These are phyloP conservation scores for Calephelis perditalis DNA, from an alignment of 2,888 invertebrate species.

Conservation along the genomic window DNA sequence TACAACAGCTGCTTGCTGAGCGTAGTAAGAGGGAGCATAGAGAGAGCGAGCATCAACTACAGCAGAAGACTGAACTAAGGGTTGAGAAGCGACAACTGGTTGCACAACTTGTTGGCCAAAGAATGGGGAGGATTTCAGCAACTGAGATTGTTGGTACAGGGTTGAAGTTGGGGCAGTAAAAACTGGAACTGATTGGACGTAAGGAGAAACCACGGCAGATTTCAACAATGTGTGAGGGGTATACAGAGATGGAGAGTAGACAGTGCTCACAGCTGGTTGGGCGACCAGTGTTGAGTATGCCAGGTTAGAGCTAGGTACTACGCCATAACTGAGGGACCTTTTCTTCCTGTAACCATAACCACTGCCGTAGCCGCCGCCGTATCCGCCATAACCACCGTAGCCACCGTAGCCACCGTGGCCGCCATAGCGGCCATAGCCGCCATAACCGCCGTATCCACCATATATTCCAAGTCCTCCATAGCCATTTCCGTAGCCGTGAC, in stretches of 20 bases:
- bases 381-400: no score
- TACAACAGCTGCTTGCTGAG: conserved; percentile 29
- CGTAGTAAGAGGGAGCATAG: conserved; percentile 31
- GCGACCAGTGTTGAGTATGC: conserved; percentile 25
- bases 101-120: conserved; percentile 34
- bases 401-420: no score
- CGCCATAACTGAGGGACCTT: conserved; percentile 40
- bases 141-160: conserved; percentile 65
- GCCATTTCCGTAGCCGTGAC: no score
- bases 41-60: conserved; percentile 31
- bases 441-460: no score
- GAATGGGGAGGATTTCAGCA: conserved; percentile 33
- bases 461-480: no score
- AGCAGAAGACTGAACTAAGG: conserved; percentile 24
- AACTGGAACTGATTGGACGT: no score
- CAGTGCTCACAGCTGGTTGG: conserved; percentile 27
- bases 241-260: conserved; percentile 28
- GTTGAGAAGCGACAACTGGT: conserved; percentile 34
- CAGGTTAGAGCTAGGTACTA: conserved; percentile 30
- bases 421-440: no score
- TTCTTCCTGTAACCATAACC: conserved; percentile 30
- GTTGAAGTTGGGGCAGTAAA: conserved; percentile 39
- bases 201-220: conserved; percentile 36
- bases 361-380: not conserved
- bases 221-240: conserved; percentile 22